phyloP scores from a whole-genome alignment of 2,888 invertebrate genomes.

The Cistogaster globosa region DNA sequence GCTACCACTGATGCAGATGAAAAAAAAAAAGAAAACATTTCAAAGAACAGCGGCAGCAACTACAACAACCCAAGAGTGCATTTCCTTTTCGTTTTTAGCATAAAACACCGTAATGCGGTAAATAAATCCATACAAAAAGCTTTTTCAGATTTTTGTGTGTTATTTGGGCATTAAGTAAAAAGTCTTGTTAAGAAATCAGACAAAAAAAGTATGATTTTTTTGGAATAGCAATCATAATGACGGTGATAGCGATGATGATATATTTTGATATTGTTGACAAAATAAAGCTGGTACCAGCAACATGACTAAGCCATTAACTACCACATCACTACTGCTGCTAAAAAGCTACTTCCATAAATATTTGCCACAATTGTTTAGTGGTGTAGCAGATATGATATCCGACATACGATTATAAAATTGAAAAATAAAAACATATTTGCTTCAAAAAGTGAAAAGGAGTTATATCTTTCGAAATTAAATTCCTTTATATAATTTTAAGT shows the following conservation, averaged over 20 bases:
- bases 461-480: too few species aligned
- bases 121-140: conserved; percentile 8
- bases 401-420: too few species aligned
- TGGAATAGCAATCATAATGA: conserved; percentile 13
- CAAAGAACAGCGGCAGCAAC: conserved; percentile 33
- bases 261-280: conserved; percentile 50
- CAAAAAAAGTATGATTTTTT: conserved; percentile 27
- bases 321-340: conserved; percentile 15
- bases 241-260: conserved; percentile 32
- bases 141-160: background rate
- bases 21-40: conserved; percentile 25
- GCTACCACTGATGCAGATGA: conserved; percentile 32
- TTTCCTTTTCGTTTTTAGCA: conserved; percentile 44
- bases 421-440: too few species aligned
- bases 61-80: conserved; percentile 16
- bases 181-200: conserved; percentile 52
- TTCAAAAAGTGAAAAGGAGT: too few species aligned
- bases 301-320: conserved; percentile 61
- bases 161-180: conserved; percentile 54
- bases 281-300: conserved; percentile 43
- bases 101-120: conserved; percentile 68
- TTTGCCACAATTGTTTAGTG: background rate
- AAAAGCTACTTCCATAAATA: background rate
- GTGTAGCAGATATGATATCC: too few species aligned
- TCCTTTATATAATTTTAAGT: too few species aligned